A percentile compares a stretch with the other conserved stretches of the same genome.
These are phyloP conservation scores for Ylistrum balloti DNA, from an alignment of 1,140 invertebrate species.

Conservation along the genomic window DNA sequence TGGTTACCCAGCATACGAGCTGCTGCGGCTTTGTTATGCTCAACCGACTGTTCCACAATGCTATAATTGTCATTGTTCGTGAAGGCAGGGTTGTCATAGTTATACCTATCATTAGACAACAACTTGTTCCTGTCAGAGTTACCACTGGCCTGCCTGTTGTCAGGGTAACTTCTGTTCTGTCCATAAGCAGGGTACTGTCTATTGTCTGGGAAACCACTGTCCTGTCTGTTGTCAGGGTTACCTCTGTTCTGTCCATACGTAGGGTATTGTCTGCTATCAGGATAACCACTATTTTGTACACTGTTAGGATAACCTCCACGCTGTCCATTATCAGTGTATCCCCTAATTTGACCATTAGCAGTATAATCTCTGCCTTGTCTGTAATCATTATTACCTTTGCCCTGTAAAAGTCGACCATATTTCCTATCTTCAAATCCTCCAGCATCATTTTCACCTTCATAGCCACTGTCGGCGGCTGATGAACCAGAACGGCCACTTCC, in stretches of 20 bases:
- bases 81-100: constrained; percentile 16
- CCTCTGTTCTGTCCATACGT: neutral
- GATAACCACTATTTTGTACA: neutral
- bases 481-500: constrained; percentile 53
- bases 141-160: neutral
- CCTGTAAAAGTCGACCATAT: constrained; percentile 17
- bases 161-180: neutral
- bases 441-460: constrained; percentile 41
- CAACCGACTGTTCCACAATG: neutral
- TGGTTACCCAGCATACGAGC: constrained; percentile 14
- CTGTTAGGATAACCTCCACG: neutral
- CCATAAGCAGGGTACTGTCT: too few species aligned
- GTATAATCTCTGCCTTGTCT: neutral
- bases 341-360: neutral
- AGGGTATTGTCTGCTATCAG: neutral
- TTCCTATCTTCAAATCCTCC: constrained; percentile 13
- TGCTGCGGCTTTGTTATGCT: neutral
- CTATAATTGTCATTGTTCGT: neutral
- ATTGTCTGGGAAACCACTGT: neutral
- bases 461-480: constrained; percentile 47
- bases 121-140: neutral
- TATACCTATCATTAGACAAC: neutral
- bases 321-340: neutral
- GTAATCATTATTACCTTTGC: neutral
- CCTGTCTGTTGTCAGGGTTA: neutral